Percentiles rank a stretch among this genome's conserved stretches.
These are phyloP conservation scores for Masticophis lateralis DNA, from an alignment of 2,797 vertebrate genomes.

Conservation along the genomic window DNA sequence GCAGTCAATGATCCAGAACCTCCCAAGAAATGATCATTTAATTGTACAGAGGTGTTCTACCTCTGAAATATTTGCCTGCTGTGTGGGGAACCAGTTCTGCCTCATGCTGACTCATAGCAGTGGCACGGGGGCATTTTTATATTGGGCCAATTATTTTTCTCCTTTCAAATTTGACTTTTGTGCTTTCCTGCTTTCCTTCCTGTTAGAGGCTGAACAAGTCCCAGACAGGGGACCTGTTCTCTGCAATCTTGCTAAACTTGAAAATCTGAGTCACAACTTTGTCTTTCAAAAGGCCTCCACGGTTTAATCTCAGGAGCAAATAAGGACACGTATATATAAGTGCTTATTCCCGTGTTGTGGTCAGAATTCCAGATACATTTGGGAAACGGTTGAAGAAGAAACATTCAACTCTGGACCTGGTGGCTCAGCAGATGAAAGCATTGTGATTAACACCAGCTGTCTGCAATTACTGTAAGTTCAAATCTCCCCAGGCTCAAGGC, in stretches of 20 bases:
- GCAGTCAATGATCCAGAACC: neutral
- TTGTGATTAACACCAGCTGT: no score
- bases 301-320: neutral
- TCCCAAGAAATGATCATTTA: neutral
- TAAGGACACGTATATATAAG: neutral
- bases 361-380: conserved; percentile 50
- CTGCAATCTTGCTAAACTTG: conserved; percentile 4
- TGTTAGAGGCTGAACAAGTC: neutral
- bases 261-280: conserved; percentile 8
- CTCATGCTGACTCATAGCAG: neutral
- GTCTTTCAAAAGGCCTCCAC: conserved; percentile 9
- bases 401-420: conserved; percentile 37
- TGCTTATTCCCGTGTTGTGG: conserved; percentile 34
- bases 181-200: conserved; percentile 24
- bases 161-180: neutral
- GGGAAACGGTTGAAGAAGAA: conserved; percentile 43
- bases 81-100: neutral
- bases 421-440: no score
- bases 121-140: neutral
- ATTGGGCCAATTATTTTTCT: conserved; percentile 13
- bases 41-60: neutral
- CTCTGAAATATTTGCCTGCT: neutral
- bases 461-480: no score
- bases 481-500: no score
- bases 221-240: neutral